phyloP scores from a whole-genome alignment of 2,113 vertebrate species.

The Miniopterus natalensis region DNA sequence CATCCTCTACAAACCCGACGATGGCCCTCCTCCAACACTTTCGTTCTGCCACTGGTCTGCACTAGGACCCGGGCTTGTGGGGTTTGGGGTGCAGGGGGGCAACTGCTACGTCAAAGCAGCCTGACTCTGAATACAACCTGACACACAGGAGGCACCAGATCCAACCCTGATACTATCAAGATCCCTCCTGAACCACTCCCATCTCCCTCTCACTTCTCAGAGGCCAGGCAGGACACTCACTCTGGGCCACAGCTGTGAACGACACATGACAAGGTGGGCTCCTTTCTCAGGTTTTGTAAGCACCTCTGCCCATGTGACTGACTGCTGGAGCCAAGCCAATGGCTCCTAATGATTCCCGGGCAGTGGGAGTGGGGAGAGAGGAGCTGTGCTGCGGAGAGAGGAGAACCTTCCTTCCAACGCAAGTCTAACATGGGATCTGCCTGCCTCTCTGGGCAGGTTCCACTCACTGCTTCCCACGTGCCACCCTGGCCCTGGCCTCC shows the following conservation, averaged over 20 bases:
- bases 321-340: constrained; percentile 67
- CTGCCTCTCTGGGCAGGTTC: background rate
- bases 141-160: background rate
- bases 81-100: too few relatives aligned
- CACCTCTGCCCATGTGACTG: constrained; percentile 66
- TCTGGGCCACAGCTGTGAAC: background rate
- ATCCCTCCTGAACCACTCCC: background rate
- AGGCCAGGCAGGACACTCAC: background rate
- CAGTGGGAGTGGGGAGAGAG: background rate
- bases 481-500: background rate
- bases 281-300: constrained; percentile 69
- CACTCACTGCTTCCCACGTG: background rate
- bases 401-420: background rate
- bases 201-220: background rate
- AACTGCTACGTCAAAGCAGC: background rate
- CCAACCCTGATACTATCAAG: fast-evolving
- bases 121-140: background rate
- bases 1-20: fast-evolving
- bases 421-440: fast-evolving
- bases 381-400: fast-evolving
- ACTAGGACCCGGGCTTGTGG: background rate
- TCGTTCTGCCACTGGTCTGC: background rate
- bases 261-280: constrained; percentile 53
- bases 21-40: too few relatives aligned
- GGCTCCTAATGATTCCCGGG: constrained; percentile 19